Evolutionary conservation across 2,113 vertebrate species (phyloP), one percentile per base, ranked within the genome.

Genomic region (Thinocorus orbignyianus): DNA sequence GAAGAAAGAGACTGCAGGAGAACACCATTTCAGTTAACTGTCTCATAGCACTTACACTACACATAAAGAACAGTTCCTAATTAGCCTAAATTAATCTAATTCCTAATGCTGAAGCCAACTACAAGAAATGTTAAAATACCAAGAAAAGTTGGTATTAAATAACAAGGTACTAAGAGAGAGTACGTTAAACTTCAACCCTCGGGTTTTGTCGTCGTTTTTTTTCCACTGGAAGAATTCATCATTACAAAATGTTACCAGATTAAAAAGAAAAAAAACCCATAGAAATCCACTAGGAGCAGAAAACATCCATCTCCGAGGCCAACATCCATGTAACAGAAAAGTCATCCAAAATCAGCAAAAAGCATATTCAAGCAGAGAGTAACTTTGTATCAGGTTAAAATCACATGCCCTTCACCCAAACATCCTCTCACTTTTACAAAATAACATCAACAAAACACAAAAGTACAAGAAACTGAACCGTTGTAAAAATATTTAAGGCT

Each of bases 261-360:
- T 39, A 19, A 48, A 55, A 54, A 70, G 22, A 49, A n/a, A 35
- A 46, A 9, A 42, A 64, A 18, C 3, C 10, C 41, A 41, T 49
- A 30, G 30, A 24, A 65, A 23, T 6, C 28, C 62, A 44, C 11
- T 39, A 60, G 24, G 12, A 86, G 7, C 64, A 83, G 77, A 71
- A 82, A 84, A 31, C 20, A 71, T 7, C 10, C 25, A 6, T 54
- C 37, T 71, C 28, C 31, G 54, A 60, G 73, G 42, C 42, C 80
- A 86, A 78, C 42, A 73, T 54, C 42, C 37, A 28, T 74, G 51
- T 64, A 42, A 91, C 35, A 78, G 49, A 72, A 26, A 60, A 89
- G 82, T 71, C 78, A 95, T 60, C 82, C 92, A 94, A 93, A 93
- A 84, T 1, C 65, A 92, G 76, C 66, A 82, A 49, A 76, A 73